Base-by-base conservation (phyloP, 2,113 vertebrate species). In the Hiodon alosoides region DNA sequence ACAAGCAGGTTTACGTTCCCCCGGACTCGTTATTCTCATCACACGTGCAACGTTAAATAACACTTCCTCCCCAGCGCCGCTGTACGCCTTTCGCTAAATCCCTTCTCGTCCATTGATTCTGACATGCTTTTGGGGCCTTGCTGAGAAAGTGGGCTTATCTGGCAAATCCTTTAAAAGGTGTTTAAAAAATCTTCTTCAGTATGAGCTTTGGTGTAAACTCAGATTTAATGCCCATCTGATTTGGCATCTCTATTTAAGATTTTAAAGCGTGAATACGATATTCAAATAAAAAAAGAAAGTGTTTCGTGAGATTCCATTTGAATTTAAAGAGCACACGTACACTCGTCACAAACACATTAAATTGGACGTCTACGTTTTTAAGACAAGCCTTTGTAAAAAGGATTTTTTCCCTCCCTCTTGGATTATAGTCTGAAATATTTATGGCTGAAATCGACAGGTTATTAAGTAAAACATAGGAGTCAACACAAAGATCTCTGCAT, bases 81-180 rank as follows among this genome's bases (percentile, higher is more conserved):
- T 77, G 80, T 64, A 48, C 72, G n/a, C 83, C 78, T 80, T 69
- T 75, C 80, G 80, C 81, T 88, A 88, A 89, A 89, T 87, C 86
- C 83, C 71, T 84, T 82, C 84, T 86, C 86, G 87, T 86, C 82
- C 84, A 86, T 87, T 76, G 81, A 89, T 87, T 88, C 78, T 14
- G 72, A 73, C 81, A 80, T 86, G 84, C 87, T 89, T 86, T 78
- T 80, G 82, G 78, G 82, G 76, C 79, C 79, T 73, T 57, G 79
- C 71, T 31, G 57, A 72, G 70, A 84, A 76, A 75, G 81, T 69
- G 65, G 77, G 85, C 87, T 90, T 90, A 89, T 89, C 87, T 83
- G 55, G 71, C 86, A 90, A 89, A 89, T 88, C 86, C 83, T 76
- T 88, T 85, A 88, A 89, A 90, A 86, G 77, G 84, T 89, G 82